These are phyloP conservation scores for Bimastos eiseni DNA, from an alignment of 2,888 invertebrate genomes.

Conservation along the genomic window DNA sequence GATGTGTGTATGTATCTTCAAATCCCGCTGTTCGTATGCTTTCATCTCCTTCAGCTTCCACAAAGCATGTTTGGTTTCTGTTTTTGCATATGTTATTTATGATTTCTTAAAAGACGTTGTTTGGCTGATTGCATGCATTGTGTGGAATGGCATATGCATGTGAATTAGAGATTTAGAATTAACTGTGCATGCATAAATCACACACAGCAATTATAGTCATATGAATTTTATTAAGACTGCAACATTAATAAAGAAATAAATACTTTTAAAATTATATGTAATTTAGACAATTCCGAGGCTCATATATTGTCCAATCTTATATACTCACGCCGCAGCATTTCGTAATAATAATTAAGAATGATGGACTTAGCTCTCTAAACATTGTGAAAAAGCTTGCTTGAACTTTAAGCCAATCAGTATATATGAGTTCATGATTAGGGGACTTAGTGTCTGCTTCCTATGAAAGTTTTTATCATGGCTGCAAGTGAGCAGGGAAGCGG, in stretches of 20 bases:
- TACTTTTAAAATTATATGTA: neutral
- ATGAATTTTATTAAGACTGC: neutral
- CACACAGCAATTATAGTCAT: neutral
- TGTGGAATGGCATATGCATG: constrained; percentile 2
- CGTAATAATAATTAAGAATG: neutral
- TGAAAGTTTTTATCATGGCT: too few species aligned
- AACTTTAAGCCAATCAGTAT: too few species aligned
- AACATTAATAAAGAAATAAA: neutral
- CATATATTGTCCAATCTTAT: neutral
- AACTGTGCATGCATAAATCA: neutral
- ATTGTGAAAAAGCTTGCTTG: too few species aligned
- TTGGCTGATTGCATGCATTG: neutral
- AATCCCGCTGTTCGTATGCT: neutral
- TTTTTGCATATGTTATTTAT: neutral
- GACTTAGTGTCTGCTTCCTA: too few species aligned
- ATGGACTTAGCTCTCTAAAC: too few species aligned
- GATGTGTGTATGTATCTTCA: neutral
- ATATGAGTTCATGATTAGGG: neutral
- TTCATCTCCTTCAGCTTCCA: neutral
- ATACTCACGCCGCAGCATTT: neutral
- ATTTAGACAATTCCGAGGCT: neutral
- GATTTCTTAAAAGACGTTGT: neutral
- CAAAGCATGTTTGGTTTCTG: neutral
- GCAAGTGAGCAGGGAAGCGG: neutral
- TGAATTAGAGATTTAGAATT: neutral